Conservation (phyloP, 2,888 invertebrate species). For the Blastobasis adustella region DNA sequence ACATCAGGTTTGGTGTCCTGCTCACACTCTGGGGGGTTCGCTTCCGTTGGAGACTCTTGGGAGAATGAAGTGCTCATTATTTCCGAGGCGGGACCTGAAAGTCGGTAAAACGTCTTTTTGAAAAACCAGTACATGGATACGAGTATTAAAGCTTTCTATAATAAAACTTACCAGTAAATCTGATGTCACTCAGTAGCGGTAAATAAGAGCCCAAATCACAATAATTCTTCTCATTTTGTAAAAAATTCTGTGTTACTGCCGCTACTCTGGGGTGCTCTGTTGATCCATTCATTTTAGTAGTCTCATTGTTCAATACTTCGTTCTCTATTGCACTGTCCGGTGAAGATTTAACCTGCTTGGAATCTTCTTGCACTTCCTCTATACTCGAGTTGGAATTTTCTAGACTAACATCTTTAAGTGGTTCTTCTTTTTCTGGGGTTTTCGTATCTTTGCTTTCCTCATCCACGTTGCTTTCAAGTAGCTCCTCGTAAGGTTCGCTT, state of each 20-base stretch:
- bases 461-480: slow-evolving; percentile 64
- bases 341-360: neutral
- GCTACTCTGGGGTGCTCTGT: slow-evolving; percentile 30
- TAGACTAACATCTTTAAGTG: slow-evolving; percentile 15
- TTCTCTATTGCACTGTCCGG: neutral
- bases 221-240: slow-evolving; percentile 68
- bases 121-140: too few relatives aligned
- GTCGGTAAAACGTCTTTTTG: too few relatives aligned
- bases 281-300: slow-evolving; percentile 22
- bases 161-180: slow-evolving; percentile 56
- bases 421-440: slow-evolving; percentile 28
- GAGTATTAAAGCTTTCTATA: too few relatives aligned
- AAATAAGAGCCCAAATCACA: slow-evolving; percentile 50
- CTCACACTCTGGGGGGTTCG: slow-evolving; percentile 46
- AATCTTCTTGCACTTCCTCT: neutral
- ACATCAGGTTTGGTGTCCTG: slow-evolving; percentile 50
- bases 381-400: slow-evolving; percentile 1
- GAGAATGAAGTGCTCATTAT: slow-evolving; percentile 67
- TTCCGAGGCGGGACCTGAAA: slow-evolving; percentile 55
- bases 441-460: slow-evolving; percentile 33
- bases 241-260: slow-evolving; percentile 54
- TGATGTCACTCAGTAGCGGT: slow-evolving; percentile 58
- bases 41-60: slow-evolving; percentile 64
- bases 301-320: slow-evolving; percentile 9
- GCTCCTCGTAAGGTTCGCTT: slow-evolving; percentile 57